Evolutionary conservation across 2,888 invertebrate genomes (phyloP), one percentile per base, ranked within the genome.

Genomic region (Patella ulyssiponensis): DNA sequence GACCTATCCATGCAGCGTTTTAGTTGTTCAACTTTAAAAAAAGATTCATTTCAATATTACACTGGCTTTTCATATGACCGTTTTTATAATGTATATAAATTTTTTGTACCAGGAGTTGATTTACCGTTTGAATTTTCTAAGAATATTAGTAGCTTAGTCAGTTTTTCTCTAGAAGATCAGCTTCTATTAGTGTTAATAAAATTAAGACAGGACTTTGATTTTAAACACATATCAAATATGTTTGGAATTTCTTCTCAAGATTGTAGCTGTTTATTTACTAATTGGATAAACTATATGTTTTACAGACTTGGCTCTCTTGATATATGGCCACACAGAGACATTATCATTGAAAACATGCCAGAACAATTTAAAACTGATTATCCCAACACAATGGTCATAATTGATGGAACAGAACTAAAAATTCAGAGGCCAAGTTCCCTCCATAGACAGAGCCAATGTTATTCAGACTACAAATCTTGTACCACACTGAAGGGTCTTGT

Each of bases 391-490:
- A 74, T 56, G 5, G 23, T 15, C n/a, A 74, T 74, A 3, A 74
- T 74, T 74, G 74, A 74, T 27, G 53, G 74, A 20, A 56, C 74
- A n/a, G 58, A 74, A 23, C 52, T 33, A 20, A 56, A 27, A 11
- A 74, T 58, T 33, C 20, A 74, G 74, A 74, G 33, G 11, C 74
- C 74, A 74, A 56, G 56, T 56, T 11, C 27, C 15, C 56, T 74
- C n/a, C 33, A 58, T 17, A 15, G 27, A 9, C 54, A 78, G 56
- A 70, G 73, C 17, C 74, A 76, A 33, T 64, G 56, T 69, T 81
- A 76, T 72, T 76, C 74, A 23, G 77, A 80, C 53, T 80, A 79
- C 33, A 81, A 81, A 69, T 78, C 80, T 9, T 64, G 54, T n/a
- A 81, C 71, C 23, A 79, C 80, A 11, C 69, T 78, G 15, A 80